These are phyloP conservation scores for Rotaria macrura DNA, from an alignment of 2,888 invertebrate genomes.

Conservation along the genomic window DNA sequence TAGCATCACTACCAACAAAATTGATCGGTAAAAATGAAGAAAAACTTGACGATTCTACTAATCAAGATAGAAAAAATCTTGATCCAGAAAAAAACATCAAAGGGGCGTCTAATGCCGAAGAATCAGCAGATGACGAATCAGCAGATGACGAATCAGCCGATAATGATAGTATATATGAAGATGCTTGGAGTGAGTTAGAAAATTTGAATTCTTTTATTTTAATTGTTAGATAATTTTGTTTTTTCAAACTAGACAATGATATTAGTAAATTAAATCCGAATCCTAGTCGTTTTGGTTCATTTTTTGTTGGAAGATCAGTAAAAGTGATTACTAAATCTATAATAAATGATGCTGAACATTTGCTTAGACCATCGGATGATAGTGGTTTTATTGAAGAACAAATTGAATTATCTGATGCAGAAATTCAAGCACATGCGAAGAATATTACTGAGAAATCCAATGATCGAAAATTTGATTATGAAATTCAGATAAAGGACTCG, in stretches of 20 bases:
- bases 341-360: slow-evolving; percentile 6
- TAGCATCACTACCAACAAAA: neutral
- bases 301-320: neutral
- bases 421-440: neutral
- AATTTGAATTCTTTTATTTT: no score
- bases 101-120: neutral
- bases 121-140: neutral
- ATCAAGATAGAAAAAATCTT: neutral
- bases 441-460: neutral
- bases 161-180: neutral
- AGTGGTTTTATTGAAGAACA: slow-evolving; percentile 5
- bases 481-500: neutral
- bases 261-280: neutral
- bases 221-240: neutral
- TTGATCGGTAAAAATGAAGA: neutral
- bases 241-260: neutral
- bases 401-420: neutral
- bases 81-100: neutral
- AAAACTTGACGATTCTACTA: neutral
- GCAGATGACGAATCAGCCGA: neutral
- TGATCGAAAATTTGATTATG: slow-evolving; percentile 2
- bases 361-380: neutral
- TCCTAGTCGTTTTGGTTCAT: slow-evolving; percentile 3
- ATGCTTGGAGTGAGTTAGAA: neutral
- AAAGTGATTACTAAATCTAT: neutral